Percentiles rank a stretch among this genome's conserved stretches.
Conservation (phyloP, 2,113 vertebrate genomes). For the Macroglossus sobrinus region DNA sequence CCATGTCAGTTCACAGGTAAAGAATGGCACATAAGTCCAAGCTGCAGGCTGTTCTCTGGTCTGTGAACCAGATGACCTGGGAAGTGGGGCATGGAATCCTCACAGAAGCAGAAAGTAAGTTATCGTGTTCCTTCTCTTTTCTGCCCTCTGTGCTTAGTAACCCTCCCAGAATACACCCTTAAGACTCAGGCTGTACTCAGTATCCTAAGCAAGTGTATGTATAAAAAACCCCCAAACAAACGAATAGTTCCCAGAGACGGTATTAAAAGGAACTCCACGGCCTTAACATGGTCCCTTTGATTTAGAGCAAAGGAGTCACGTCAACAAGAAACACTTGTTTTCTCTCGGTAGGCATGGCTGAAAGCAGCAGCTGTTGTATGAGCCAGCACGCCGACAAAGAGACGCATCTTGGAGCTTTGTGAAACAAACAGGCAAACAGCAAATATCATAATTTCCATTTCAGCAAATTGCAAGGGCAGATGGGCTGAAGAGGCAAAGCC, state of each 20-base stretch:
- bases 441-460: constrained; percentile 77
- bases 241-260: constrained; percentile 64
- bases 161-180: constrained; percentile 25
- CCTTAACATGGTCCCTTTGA: constrained; percentile 78
- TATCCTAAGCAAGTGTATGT: constrained; percentile 66
- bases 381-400: constrained; percentile 70
- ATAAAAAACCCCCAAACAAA: constrained; percentile 15
- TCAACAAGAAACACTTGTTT: constrained; percentile 72
- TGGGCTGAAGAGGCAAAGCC: constrained; percentile 54
- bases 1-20: constrained; percentile 35
- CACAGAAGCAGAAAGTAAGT: background rate
- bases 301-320: constrained; percentile 61
- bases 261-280: constrained; percentile 71
- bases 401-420: constrained; percentile 70
- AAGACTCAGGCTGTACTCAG: constrained; percentile 65
- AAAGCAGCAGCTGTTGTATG: constrained; percentile 77
- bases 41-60: constrained; percentile 24
- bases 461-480: constrained; percentile 68
- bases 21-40: constrained; percentile 1
- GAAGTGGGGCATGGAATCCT: constrained; percentile 2
- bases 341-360: constrained; percentile 71
- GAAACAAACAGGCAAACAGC: constrained; percentile 74
- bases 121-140: constrained; percentile 26
- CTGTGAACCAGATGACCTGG: background rate
- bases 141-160: constrained; percentile 39